Base-by-base conservation (phyloP, 2,113 vertebrate species). In the Toxotes chatareus region DNA sequence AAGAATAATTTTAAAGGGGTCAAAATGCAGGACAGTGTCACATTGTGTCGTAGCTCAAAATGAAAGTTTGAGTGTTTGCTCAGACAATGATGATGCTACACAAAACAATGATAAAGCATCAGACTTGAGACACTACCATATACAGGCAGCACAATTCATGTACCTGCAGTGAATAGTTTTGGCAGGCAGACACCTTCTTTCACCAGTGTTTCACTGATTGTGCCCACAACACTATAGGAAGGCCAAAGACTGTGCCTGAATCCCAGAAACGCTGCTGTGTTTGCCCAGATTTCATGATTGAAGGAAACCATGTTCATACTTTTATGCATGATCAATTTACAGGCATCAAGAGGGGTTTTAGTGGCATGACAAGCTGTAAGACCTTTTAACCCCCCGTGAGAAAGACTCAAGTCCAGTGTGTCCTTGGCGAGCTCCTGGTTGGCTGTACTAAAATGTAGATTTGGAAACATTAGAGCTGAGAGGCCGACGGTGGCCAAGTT, bases 281-380 rank as follows among this genome's bases (percentile, higher is more conserved):
- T 34, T 60, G 42, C 46, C 51, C 68, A 59, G 44, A 76, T 67
- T 72, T 67, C 38, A 72, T 32, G 34, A 76, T 3, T 80, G 17
- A 47, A 60, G 53, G 49, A 70, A 75, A 36, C 34, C 1, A 19
- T 57, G 3, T 56, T 11, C 36, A 57, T 56, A 46, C 19, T 57
- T 76, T 59, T 1, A 76, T 23, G 36, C 66, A 53, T 19, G 44
- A 46, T 60, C 49, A 47, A 27, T 76, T 69, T 46, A 70, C 44
- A 59, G 16, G 23, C 21, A 65, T 51, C 27, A 51, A 8, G 23
- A 63, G 34, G 51, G 38, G 12, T 82, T 27, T 47, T 63, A 47
- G 53, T 21, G 60, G 34, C 46, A 49, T 19, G 14, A 73, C 36
- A 62, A 66, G 36, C 46, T 67, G 36, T 23, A 44, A 31, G 61